A percentile compares a stretch with the other conserved stretches of the same genome.
Evolutionary conservation across 1,140 invertebrate species (phyloP).

Genomic region (Matsumurasca onukii): DNA sequence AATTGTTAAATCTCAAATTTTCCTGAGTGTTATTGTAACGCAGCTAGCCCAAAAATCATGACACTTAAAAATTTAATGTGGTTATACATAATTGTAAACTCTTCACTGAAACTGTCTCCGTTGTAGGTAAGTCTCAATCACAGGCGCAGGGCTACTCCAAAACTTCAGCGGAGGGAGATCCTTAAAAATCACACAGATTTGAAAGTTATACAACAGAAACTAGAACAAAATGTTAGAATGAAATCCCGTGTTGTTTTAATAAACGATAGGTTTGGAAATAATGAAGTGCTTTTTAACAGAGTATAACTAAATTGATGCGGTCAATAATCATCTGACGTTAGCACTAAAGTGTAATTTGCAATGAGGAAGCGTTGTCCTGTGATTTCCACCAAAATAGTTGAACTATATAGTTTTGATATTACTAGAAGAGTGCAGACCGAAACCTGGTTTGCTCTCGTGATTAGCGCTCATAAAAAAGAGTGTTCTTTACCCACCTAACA

Average conservation of each 20-base stretch:
- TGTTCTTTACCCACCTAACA: not conserved
- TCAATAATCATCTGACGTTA: too few relatives aligned
- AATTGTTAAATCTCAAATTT: not conserved
- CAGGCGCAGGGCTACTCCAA: constrained; percentile 5
- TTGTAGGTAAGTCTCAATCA: not conserved
- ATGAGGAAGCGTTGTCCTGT: not conserved
- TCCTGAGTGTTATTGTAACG: not conserved
- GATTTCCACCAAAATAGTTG: not conserved
- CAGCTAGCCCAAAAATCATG: not conserved
- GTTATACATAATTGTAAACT: not conserved
- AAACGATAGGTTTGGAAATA: too few relatives aligned
- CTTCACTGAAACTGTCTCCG: not conserved
- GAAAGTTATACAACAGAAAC: too few relatives aligned
- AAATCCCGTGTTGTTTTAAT: too few relatives aligned
- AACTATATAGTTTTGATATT: not conserved
- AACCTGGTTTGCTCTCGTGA: not conserved
- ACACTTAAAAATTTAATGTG: not conserved
- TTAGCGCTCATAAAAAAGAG: not conserved
- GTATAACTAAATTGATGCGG: too few relatives aligned
- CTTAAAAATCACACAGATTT: not conserved
- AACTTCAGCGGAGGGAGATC: constrained; percentile 11
- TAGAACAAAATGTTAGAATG: too few relatives aligned
- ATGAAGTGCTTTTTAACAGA: too few relatives aligned
- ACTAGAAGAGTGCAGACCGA: too few relatives aligned
- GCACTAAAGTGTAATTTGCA: not conserved